Conservation (phyloP, 2,113 vertebrate species). For the Conger conger region DNA sequence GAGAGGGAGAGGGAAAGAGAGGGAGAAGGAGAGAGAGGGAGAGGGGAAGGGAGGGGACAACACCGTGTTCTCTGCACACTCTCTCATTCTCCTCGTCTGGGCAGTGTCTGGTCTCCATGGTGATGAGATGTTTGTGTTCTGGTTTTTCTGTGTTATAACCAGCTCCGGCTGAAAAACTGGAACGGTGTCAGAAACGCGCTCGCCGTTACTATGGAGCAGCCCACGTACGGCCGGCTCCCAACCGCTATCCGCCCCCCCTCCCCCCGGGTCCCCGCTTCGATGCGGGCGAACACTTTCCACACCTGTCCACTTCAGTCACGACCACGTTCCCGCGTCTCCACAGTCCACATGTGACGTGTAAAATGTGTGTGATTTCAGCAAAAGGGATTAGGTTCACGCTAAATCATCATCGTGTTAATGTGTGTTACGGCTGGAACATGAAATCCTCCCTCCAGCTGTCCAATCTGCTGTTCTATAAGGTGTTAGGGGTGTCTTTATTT, state of each 20-base stretch:
- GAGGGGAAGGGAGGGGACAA: background rate
- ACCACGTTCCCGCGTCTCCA: background rate
- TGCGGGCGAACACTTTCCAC: background rate
- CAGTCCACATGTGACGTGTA: background rate
- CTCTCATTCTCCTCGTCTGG: slow-evolving; percentile 3
- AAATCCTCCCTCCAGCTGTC: background rate
- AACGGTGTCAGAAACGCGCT: background rate
- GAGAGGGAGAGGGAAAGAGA: no score
- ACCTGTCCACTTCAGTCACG: background rate
- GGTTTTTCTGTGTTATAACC: background rate
- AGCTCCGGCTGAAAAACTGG: background rate
- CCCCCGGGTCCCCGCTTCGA: background rate
- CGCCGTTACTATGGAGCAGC: background rate
- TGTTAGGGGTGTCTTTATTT: background rate
- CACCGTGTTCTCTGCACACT: background rate
- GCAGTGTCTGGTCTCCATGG: background rate
- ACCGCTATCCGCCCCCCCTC: background rate
- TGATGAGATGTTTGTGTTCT: slow-evolving; percentile 19
- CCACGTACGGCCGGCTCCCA: background rate
- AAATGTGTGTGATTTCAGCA: background rate
- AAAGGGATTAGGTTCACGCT: background rate
- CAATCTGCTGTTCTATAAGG: background rate
- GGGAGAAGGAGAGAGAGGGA: no score
- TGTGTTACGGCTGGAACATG: background rate
- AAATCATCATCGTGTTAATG: background rate